phyloP scores from a whole-genome alignment of 2,888 invertebrate genomes.

The Shargacucullia verbasci region DNA sequence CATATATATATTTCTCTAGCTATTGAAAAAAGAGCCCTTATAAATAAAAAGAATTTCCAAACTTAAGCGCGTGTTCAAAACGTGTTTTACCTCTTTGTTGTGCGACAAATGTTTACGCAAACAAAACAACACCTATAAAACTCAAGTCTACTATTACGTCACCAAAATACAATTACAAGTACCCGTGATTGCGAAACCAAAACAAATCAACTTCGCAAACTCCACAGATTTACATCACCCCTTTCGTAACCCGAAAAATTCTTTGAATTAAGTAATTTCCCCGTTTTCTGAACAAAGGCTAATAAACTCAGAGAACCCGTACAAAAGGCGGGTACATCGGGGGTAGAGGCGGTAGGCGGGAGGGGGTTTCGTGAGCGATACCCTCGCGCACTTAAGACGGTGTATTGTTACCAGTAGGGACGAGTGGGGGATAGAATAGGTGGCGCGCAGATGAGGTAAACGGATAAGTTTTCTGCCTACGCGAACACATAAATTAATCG shows the following conservation, averaged over 20 bases:
- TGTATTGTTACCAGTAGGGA: constrained; percentile 60
- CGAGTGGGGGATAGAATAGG: constrained; percentile 41
- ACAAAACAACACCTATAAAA: neutral
- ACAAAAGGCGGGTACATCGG: constrained; percentile 33
- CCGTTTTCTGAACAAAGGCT: constrained; percentile 52
- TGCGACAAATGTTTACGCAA: neutral
- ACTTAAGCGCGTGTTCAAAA: no score
- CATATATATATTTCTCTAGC: no score
- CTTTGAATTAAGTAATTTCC: constrained; percentile 52
- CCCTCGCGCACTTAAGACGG: constrained; percentile 67
- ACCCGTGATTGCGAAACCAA: constrained; percentile 10
- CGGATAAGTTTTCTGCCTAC: constrained; percentile 33
- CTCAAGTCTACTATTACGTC: neutral
- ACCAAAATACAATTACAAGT: neutral
- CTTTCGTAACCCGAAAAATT: constrained; percentile 39
- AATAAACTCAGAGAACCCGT: constrained; percentile 46
- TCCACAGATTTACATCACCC: constrained; percentile 6
- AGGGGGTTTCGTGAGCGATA: constrained; percentile 49
- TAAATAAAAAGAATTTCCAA: no score
- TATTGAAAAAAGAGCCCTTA: no score
- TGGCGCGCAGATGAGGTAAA: constrained; percentile 37
- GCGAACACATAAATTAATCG: no score
- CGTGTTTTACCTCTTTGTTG: no score
- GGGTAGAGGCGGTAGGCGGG: constrained; percentile 12
- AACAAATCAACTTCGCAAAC: constrained; percentile 19